phyloP scores from a whole-genome alignment of 2,113 vertebrate species.

The Gnathonemus longibarbis region DNA sequence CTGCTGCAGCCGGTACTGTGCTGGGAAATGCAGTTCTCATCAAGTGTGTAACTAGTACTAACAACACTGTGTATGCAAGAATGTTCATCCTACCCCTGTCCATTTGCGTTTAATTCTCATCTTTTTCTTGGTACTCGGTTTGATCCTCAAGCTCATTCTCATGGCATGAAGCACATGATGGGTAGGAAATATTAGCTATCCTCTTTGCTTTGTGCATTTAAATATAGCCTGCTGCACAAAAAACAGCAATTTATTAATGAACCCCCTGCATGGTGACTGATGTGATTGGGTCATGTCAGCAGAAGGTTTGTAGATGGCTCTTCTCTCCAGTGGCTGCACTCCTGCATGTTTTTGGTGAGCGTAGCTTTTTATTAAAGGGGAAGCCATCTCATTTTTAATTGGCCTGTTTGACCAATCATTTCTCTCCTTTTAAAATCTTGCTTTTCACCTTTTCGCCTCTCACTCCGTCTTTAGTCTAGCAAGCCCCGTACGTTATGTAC shows the following conservation, averaged over 20 bases:
- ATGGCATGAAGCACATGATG: background rate
- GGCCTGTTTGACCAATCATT: background rate
- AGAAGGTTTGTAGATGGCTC: constrained; percentile 27
- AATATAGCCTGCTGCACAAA: constrained; percentile 33
- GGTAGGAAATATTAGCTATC: background rate
- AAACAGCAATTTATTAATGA: constrained; percentile 39
- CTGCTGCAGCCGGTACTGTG: background rate
- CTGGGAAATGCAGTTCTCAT: background rate
- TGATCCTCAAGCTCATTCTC: background rate
- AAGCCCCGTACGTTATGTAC: background rate
- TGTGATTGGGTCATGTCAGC: constrained; percentile 15
- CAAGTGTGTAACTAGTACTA: background rate
- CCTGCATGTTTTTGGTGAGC: background rate
- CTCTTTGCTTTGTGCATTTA: constrained; percentile 39
- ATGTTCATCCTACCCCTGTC: background rate
- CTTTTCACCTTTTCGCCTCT: background rate
- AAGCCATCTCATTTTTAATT: background rate
- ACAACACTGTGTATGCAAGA: background rate
- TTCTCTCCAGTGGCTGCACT: constrained; percentile 18
- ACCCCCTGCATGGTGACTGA: constrained; percentile 48
- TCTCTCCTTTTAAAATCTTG: background rate
- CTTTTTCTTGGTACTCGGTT: background rate
- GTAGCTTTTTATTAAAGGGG: background rate
- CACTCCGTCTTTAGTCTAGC: background rate
- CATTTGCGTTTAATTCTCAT: background rate